A percentile compares a stretch with the other conserved stretches of the same genome.
Evolutionary conservation across 23 tunicate species (phyloP).

Genomic region (Botrylloides violaceus): DNA sequence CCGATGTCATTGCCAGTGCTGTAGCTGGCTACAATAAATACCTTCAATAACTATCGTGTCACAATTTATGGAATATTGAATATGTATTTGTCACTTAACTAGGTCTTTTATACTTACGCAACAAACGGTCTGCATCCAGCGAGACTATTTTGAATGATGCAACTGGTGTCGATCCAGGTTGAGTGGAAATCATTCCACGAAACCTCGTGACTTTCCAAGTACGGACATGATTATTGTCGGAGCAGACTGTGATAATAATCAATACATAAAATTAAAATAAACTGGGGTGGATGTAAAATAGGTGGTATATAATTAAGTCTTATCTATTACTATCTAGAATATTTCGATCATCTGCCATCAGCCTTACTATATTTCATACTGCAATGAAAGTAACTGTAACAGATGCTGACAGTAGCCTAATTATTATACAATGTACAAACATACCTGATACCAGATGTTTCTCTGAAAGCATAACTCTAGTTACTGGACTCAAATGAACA

Average conservation of each 20-base stretch:
- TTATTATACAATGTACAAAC: no score
- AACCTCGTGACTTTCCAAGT: slow-evolving; percentile 97
- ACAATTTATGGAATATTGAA: no score
- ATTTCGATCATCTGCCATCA: no score
- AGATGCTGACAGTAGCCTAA: no score
- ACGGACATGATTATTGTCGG: slow-evolving; percentile 92
- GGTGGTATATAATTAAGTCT: not conserved
- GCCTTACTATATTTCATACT: no score
- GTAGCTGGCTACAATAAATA: slow-evolving; percentile 23
- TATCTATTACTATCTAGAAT: no score
- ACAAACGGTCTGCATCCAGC: slow-evolving; percentile 44
- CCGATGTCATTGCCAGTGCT: slow-evolving; percentile 76
- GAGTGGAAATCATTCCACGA: slow-evolving; percentile 97
- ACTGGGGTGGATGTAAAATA: not conserved
- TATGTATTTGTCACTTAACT: no score
- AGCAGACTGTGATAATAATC: slow-evolving; percentile 49
- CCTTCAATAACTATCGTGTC: not conserved
- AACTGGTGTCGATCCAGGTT: slow-evolving; percentile 90
- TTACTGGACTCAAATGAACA: slow-evolving; percentile 81
- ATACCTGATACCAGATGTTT: slow-evolving; percentile 83
- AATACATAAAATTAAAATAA: not conserved
- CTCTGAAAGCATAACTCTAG: slow-evolving; percentile 77
- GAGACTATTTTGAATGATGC: slow-evolving; percentile 80
- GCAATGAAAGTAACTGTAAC: no score
- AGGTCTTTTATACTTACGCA: no score